Evolutionary conservation across 2,113 vertebrate species (phyloP), one percentile per base, ranked within the genome.

Genomic region (Andinoacara biseriatus): DNA sequence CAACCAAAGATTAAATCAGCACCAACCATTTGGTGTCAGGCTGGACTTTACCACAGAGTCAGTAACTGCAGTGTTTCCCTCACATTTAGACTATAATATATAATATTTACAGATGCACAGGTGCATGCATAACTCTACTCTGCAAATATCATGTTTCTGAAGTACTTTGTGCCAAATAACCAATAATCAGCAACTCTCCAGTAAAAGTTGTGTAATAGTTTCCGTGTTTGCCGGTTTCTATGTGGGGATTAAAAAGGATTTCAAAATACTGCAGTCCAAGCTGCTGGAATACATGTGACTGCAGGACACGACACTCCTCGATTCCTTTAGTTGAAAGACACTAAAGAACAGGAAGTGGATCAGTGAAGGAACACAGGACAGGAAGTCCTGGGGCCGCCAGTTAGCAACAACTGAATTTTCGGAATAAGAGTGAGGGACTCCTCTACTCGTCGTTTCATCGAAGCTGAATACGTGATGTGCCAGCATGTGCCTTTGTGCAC

Each of bases 241-340:
- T 11, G 60, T 0, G 60, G 0, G 10, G 33, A 0, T 40, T 40
- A 10, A 40, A 11, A 3, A 40, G 38, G 10, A 10, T 40, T 40
- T 40, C 10, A 40, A 10, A 40, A 3, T 10, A 11, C 40, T 33
- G 33, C 33, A 35, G 33, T 35, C 7, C 7, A 35, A 10, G 31
- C 59, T 62, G 60, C 10, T 43, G 60, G 31, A n/a, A 0, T 22
- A 40, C 1, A 3, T 40, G 33, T 22, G 20, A 63, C 7, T 58
- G 49, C 18, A 20, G 18, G 52, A 20, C 13, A 58, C 26, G 13
- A 26, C 22, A 58, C 15, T 7, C 14, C 58, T 3, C 7, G 14
- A 4, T 13, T 11, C 40, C 35, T 35, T 35, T 35, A 43, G 40
- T 11, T 43, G 40, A 43, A 43, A 13, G 40, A 43, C 24, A 59